These are phyloP conservation scores for Vollenhovia emeryi DNA, from an alignment of 1,140 invertebrate species.

Conservation along the genomic window DNA sequence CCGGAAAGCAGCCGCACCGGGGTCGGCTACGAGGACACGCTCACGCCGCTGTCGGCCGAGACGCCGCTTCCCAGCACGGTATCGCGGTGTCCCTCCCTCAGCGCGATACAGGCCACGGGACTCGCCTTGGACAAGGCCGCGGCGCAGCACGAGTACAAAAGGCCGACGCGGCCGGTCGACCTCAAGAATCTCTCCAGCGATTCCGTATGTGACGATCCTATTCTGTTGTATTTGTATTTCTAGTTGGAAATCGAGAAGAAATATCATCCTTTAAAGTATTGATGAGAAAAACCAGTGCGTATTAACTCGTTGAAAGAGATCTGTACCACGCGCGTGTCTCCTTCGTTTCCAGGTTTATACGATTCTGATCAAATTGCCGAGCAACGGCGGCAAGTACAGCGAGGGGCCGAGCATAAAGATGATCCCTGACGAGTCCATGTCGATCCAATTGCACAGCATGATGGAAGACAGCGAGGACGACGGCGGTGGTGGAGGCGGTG, in stretches of 20 bases:
- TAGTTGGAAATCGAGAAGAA: neutral
- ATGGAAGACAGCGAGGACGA: conserved; percentile 53
- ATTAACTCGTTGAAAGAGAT: too few species aligned
- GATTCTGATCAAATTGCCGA: conserved; percentile 94
- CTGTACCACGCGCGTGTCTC: neutral
- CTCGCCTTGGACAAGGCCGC: conserved; percentile 81
- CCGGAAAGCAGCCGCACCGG: conserved; percentile 89
- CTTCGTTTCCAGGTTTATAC: conserved; percentile 90
- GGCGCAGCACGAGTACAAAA: conserved; percentile 75
- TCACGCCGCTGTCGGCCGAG: conserved; percentile 93
- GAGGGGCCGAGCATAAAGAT: conserved; percentile 92
- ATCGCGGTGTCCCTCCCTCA: conserved; percentile 93
- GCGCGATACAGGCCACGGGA: conserved; percentile 90
- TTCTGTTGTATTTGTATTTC: too few species aligned
- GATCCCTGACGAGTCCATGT: conserved; percentile 90
- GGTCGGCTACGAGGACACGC: conserved; percentile 89
- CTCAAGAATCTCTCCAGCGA: conserved; percentile 84
- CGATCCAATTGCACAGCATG: conserved; percentile 73
- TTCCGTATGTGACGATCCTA: conserved; percentile 79
- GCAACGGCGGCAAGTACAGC: conserved; percentile 83
- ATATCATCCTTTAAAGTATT: neutral
- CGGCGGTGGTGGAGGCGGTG: conserved; percentile 70
- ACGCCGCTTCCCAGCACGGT: conserved; percentile 94
- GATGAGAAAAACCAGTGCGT: neutral
- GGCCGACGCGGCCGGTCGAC: conserved; percentile 74